Evolutionary conservation across 2,113 vertebrate species (phyloP).

Genomic region (Ailurus styani): DNA sequence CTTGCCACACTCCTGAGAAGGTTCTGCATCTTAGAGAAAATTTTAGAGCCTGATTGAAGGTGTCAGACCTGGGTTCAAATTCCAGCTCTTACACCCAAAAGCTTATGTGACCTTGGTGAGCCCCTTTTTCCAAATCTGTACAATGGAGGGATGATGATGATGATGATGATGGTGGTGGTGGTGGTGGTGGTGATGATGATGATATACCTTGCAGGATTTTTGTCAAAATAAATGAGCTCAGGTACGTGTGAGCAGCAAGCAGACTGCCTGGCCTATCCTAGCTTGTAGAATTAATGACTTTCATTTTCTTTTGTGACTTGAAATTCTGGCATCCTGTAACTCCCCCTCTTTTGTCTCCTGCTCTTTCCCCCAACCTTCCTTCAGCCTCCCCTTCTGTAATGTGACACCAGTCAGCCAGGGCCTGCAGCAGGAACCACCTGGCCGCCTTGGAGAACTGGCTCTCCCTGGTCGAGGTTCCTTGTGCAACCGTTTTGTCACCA

Average conservation of each 20-base stretch:
- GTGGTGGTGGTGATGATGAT: not conserved
- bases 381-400: not conserved
- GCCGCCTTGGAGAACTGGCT: not conserved
- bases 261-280: not conserved
- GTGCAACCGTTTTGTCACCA: not conserved
- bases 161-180: too few relatives aligned
- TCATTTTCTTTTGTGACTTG: not conserved
- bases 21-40: not conserved
- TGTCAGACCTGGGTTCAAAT: not conserved
- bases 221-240: not conserved
- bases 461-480: not conserved
- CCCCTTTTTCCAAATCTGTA: not conserved
- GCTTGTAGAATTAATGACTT: not conserved
- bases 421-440: not conserved
- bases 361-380: fast-evolving
- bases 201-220: not conserved
- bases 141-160: not conserved
- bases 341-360: not conserved
- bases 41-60: not conserved
- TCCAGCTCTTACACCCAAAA: not conserved
- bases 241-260: not conserved
- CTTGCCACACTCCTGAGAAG: not conserved
- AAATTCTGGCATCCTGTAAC: not conserved
- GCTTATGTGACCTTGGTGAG: not conserved
- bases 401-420: not conserved